Evolutionary conservation across 2,888 invertebrate genomes (phyloP), one percentile per base, ranked within the genome.

Genomic region (Poecilus cupreus): DNA sequence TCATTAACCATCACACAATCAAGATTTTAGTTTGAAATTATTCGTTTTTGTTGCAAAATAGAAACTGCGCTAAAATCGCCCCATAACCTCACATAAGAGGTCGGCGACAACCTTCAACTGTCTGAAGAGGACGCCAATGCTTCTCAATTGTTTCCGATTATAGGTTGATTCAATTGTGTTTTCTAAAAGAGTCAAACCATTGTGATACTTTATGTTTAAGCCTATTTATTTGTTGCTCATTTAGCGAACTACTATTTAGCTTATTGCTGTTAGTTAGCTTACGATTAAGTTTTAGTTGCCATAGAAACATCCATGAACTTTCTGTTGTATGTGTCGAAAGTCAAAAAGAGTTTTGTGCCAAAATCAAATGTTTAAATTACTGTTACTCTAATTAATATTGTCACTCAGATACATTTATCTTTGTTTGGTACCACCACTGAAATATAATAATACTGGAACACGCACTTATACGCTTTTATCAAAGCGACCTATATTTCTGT

Each of bases 11-110:
- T 57, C 39, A 80, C 57, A 43, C 13, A 51, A 54, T 70, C 54
- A 24, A 72, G 24, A 72, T 80, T 70, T 72, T 43, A 54, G 46
- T 72, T 70, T 80, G 18, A 51, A 39, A 54, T 80, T 57, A 51
- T 72, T 72, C 32, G 20, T 70, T 80, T 80, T 72, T 72, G 16
- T 54, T 54, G 68, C 68, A 72, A 70, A 80, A 80, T 80, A 80
- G 80, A 80, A 72, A 72, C 80, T 32, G 32, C 43, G 80, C 80
- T 72, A 70, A 70, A 6, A 24, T 13, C 72, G 57, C 80, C 80
- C 37, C 43, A 80, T 72, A 54, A 51, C 80, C 80, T 80, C 80
- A 80, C 80, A 80, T 72, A 80, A 80, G 80, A 80, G 80, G 80
- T 49, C 68, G 68, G 80, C 70, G 68, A 68, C 51, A 72, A 72